Conservation (phyloP, 2,797 vertebrate species). For the Chrysolophus pictus region DNA sequence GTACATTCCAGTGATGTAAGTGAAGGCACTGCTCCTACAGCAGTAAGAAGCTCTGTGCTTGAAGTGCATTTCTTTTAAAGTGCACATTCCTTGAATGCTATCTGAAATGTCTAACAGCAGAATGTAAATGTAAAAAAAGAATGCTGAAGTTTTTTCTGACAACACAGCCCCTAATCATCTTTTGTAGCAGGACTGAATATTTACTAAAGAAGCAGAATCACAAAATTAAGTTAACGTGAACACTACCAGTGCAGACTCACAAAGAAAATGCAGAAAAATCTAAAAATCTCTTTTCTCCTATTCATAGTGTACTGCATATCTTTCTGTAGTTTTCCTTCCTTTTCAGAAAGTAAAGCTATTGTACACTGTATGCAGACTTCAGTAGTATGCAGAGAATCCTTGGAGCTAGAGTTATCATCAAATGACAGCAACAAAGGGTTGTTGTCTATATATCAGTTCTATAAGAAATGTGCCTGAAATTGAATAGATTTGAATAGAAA, state of each 20-base stretch:
- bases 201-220: conserved; percentile 13
- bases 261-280: not conserved
- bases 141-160: conserved; percentile 2
- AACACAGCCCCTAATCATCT: not conserved
- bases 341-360: not conserved
- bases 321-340: conserved; percentile 1
- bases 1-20: conserved; percentile 32
- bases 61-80: conserved; percentile 30
- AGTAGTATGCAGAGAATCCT: not conserved
- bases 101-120: conserved; percentile 50
- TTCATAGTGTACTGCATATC: not conserved
- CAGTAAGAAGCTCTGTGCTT: not conserved
- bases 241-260: not conserved
- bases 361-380: not conserved
- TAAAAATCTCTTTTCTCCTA: conserved; percentile 27
- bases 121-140: conserved; percentile 5
- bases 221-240: conserved; percentile 38
- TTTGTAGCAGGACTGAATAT: conserved; percentile 6
- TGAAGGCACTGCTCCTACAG: not conserved
- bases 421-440: not conserved
- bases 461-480: not conserved
- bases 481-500: not conserved
- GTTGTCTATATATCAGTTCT: not conserved
- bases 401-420: not conserved
- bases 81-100: not conserved